Evolutionary conservation across 2,888 invertebrate genomes (phyloP).

Genomic region (Phalera bucephala): DNA sequence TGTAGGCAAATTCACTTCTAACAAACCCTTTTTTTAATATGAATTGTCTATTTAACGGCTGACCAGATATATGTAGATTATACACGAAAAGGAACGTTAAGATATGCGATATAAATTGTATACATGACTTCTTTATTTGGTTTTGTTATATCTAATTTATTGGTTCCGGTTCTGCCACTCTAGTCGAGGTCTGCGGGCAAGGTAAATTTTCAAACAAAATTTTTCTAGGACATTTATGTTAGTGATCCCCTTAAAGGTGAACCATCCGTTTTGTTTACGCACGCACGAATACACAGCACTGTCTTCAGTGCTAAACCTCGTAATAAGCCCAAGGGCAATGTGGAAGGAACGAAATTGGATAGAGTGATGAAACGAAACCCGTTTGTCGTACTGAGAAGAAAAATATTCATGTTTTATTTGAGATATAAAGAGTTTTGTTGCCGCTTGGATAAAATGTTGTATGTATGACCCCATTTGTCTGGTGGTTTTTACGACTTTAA

Average conservation of each 20-base stretch:
- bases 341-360: slow-evolving; percentile 50
- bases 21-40: too few relatives aligned
- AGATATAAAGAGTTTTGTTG: slow-evolving; percentile 38
- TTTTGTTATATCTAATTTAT: too few relatives aligned
- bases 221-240: too few relatives aligned
- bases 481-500: slow-evolving; percentile 21
- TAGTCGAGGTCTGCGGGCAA: too few relatives aligned
- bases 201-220: too few relatives aligned
- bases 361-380: slow-evolving; percentile 49
- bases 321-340: slow-evolving; percentile 55
- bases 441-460: slow-evolving; percentile 25
- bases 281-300: slow-evolving; percentile 32
- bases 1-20: too few relatives aligned
- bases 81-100: too few relatives aligned
- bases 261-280: slow-evolving; percentile 42
- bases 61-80: too few relatives aligned
- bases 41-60: too few relatives aligned
- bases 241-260: slow-evolving; percentile 36
- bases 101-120: too few relatives aligned
- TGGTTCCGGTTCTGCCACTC: too few relatives aligned
- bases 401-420: slow-evolving; percentile 52
- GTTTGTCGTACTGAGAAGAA: slow-evolving; percentile 28
- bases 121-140: too few relatives aligned
- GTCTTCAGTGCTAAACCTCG: slow-evolving; percentile 36
- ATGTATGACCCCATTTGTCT: slow-evolving; percentile 11